Base-by-base conservation (phyloP, 2,888 invertebrate genomes). In the Aporophyla lueneburgensis region DNA sequence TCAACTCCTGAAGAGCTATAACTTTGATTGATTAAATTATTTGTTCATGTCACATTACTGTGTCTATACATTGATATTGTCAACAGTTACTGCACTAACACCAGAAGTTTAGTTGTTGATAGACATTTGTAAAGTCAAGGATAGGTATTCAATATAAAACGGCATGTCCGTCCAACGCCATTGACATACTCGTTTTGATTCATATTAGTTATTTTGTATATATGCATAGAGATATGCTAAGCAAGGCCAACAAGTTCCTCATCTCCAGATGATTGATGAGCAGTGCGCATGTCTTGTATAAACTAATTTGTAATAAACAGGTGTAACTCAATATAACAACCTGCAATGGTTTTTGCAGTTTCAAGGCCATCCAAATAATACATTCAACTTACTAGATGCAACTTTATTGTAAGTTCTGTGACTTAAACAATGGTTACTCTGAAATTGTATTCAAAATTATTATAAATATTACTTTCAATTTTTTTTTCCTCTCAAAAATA, bases 271-370 rank as follows among this genome's bases (percentile, higher is more conserved):
- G 46, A 81, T 61, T 69, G 81, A 69, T 58, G 56, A 58, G 33
- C 61, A 56, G 56, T 6, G 21, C 4, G 0, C 24, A n/a, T 49
- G 56, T 51, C 66, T 78, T 58, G n/a, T 40, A 61, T 61, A 43
- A 69, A 61, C 70, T 70, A 49, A n/a, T 69, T 69, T 83, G 51
- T 67, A 12, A 68, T 58, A n/a, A 40, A 62, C 83, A 63, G 40
- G 58, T 76, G 62, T 58, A 46, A 49, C 56, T 53, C 67, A 66
- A 58, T 53, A 46, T 53, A 58, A 51, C 12, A 80, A 76, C 59
- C 69, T 80, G 78, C 19, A 51, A 69, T 59, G 0, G n/a, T 68
- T 65, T 78, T 49, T 65, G 21, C 54, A 61, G 21, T 21, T 40
- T 46, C 6, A 2, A 33, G 21, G 49, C 40, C 33, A 70, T 56